Percentiles rank a stretch among this genome's conserved stretches.
Conservation (phyloP, 2,797 vertebrate species). For the Dromococcyx pavoninus region DNA sequence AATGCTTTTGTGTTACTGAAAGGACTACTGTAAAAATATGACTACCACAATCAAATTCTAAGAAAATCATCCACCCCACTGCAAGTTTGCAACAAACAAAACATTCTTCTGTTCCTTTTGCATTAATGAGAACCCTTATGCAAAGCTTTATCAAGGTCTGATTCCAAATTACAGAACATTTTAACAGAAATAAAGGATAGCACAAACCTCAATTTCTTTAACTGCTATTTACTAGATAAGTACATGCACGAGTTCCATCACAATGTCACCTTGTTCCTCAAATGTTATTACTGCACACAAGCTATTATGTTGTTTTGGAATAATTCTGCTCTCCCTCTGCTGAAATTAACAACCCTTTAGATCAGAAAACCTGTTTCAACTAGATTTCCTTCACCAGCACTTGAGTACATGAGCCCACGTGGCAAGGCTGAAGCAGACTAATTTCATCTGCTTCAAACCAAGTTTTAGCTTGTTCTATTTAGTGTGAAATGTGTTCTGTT, state of each 20-base stretch:
- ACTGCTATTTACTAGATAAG: background rate
- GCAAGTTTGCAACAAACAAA: background rate
- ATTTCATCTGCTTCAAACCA: background rate
- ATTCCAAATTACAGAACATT: background rate
- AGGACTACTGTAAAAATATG: background rate
- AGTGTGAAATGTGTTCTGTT: background rate
- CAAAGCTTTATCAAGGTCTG: background rate
- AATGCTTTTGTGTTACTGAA: background rate
- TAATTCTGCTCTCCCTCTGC: background rate
- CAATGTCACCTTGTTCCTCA: conserved; percentile 33
- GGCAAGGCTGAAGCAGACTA: background rate
- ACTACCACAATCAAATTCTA: background rate
- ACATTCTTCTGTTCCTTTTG: background rate
- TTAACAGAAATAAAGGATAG: background rate
- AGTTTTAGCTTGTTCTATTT: background rate
- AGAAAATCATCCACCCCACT: background rate
- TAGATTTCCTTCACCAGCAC: background rate
- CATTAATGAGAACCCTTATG: background rate
- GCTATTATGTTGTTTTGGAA: background rate
- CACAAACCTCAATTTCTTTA: background rate
- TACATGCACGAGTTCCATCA: rapidly evolving
- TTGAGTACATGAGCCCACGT: background rate
- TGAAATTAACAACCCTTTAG: background rate
- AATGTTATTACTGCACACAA: conserved; percentile 10
- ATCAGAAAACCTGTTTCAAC: conserved; percentile 16